Base-by-base conservation (phyloP, 2,888 invertebrate species). In the Clostera curtula region DNA sequence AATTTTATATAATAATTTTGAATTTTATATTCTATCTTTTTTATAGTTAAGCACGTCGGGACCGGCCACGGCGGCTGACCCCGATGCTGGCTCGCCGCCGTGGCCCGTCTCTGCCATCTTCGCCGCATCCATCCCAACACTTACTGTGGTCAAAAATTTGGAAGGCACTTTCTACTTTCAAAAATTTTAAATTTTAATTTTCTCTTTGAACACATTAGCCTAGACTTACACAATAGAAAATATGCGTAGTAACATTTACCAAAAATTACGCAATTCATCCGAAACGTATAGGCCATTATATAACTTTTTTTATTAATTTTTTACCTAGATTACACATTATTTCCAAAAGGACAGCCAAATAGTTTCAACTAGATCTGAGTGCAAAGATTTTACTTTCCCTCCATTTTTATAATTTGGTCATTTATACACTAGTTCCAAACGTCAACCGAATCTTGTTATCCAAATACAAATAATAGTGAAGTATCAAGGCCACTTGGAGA, bases 141-240 rank as follows among this genome's bases (percentile, higher is more conserved):
- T 86, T 76, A 77, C 71, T 77, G 75, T 84, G 83, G 83, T 84
- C 83, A 82, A 83, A 80, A 80, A 80, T 85, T 87, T 90, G 89
- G 89, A 91, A 91, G 91, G 91, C 91, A 91, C 90, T 91, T 90
- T 88, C 90, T 90, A 90, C 90, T 85, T 86, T 86, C 67, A 74
- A 80, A 80, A 75, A 69, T 71, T 80, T 77, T 68, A 59, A 71
- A 63, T 70, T 84, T 82, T 65, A 82, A 74, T 82, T 58, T 83
- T 73, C 71, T 56, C 80, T 87, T 88, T 89, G 89, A 90, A 90
- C 89, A 90, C 89, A 90, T 88, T 86, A 88, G 88, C 88, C 88
- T 88, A 88, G 85, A 87, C 86, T 83, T 85, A 85, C 71, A 82
- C 68, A 84, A 80, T 85, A 85, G 79, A 83, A 82, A 80, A 83